A percentile compares a stretch with the other conserved stretches of the same genome.
Evolutionary conservation across 2,797 vertebrate genomes (phyloP).

Genomic region (Fistularia commersonii): DNA sequence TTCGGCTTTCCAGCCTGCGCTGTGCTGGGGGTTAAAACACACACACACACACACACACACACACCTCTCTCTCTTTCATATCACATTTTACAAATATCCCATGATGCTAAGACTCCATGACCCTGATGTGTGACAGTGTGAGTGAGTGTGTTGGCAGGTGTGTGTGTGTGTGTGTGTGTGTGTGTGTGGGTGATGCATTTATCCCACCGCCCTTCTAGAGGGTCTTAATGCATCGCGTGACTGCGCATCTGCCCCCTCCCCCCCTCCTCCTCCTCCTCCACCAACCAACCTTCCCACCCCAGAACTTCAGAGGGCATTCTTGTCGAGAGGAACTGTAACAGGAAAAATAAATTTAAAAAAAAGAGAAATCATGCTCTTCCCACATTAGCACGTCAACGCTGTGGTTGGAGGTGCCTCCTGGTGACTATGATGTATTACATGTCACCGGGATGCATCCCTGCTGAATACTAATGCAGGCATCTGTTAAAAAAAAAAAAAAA

Average conservation of each 20-base stretch:
- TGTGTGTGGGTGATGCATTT: conserved; percentile 31
- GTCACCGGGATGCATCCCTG: conserved; percentile 63
- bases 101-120: conserved; percentile 58
- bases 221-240: no score
- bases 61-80: conserved; percentile 34
- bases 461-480: conserved; percentile 75
- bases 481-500: conserved; percentile 52
- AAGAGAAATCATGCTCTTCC: conserved; percentile 58
- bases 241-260: no score
- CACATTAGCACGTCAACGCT: conserved; percentile 66
- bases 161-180: conserved; percentile 20
- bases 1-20: conserved; percentile 50
- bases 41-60: conserved; percentile 13
- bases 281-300: no score
- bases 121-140: conserved; percentile 47
- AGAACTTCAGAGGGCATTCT: conserved; percentile 66
- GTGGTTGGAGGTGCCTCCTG: conserved; percentile 67
- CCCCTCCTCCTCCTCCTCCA: no score
- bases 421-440: conserved; percentile 78
- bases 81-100: conserved; percentile 64
- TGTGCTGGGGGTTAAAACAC: conserved; percentile 55
- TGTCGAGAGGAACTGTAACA: conserved; percentile 58
- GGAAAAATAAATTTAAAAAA: conserved; percentile 43
- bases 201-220: conserved; percentile 17
- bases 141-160: conserved; percentile 38